These are phyloP conservation scores for Idris sp. DNA, from an alignment of 1,140 invertebrate species.

Conservation along the genomic window DNA sequence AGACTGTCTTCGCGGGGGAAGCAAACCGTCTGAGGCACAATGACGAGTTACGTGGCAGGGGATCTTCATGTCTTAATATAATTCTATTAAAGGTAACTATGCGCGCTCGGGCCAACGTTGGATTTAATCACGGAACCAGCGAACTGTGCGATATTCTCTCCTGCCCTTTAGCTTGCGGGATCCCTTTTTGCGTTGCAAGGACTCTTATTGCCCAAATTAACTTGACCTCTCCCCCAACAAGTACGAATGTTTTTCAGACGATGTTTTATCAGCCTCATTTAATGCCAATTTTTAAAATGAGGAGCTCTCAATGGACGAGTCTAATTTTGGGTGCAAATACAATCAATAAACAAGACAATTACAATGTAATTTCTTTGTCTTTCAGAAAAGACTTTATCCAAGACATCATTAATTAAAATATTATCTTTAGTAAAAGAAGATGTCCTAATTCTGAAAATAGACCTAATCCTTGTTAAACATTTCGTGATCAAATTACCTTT, in stretches of 20 bases:
- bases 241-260: conserved; percentile 47
- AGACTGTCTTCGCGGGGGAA: conserved; percentile 58
- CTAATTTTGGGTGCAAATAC: conserved; percentile 16
- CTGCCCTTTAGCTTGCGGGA: conserved; percentile 47
- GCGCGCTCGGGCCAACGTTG: conserved; percentile 72
- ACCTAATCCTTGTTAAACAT: no score
- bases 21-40: conserved; percentile 55
- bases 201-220: conserved; percentile 72
- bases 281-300: conserved; percentile 37
- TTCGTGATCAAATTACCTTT: no score
- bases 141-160: conserved; percentile 73
- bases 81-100: conserved; percentile 79
- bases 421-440: no score
- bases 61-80: conserved; percentile 75
- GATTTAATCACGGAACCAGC: conserved; percentile 76
- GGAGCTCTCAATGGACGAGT: conserved; percentile 11
- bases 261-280: conserved; percentile 51
- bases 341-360: no score
- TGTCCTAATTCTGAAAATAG: no score
- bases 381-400: no score
- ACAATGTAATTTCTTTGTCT: no score
- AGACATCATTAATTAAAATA: no score
- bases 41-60: conserved; percentile 58
- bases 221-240: conserved; percentile 62
- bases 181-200: conserved; percentile 36